A percentile compares a stretch with the other conserved stretches of the same genome.
These are phyloP conservation scores for Beaufortia kweichowensis DNA, from an alignment of 2,113 vertebrate genomes.

Conservation along the genomic window DNA sequence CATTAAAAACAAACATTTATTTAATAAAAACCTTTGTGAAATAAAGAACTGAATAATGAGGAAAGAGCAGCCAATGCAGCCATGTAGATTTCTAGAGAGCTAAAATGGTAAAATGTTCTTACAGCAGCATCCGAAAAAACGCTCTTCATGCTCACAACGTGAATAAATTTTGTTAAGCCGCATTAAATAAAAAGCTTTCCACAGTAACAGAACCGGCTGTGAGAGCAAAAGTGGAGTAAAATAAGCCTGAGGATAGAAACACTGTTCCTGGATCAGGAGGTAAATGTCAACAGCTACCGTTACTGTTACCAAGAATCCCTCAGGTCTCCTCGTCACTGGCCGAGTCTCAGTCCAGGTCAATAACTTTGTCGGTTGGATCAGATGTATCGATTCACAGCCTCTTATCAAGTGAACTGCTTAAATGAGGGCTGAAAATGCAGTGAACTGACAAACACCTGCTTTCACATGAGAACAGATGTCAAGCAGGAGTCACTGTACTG, in stretches of 20 bases:
- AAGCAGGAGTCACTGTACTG: background rate
- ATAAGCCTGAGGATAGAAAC: background rate
- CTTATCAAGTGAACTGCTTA: conserved; percentile 28
- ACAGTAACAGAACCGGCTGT: background rate
- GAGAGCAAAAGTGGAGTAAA: background rate
- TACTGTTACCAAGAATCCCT: background rate
- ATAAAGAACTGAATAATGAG: too few relatives aligned
- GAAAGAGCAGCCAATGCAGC: too few relatives aligned
- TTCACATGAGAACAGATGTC: background rate
- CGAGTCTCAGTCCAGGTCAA: background rate
- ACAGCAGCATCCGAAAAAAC: background rate
- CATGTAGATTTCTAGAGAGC: background rate
- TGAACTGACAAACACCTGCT: background rate
- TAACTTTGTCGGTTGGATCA: background rate
- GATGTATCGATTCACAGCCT: conserved; percentile 1
- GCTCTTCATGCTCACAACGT: background rate
- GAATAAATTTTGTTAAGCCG: background rate
- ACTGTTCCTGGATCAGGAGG: background rate
- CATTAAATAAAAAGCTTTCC: conserved; percentile 12
- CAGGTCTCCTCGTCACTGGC: too few relatives aligned
- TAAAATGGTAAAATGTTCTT: background rate
- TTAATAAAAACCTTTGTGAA: too few relatives aligned
- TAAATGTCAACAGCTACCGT: background rate
- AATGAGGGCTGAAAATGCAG: conserved; percentile 23
- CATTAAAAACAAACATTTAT: too few relatives aligned